Evolutionary conservation across 2,113 vertebrate genomes (phyloP), one percentile per base, ranked within the genome.

Genomic region (Amphiprion percula): DNA sequence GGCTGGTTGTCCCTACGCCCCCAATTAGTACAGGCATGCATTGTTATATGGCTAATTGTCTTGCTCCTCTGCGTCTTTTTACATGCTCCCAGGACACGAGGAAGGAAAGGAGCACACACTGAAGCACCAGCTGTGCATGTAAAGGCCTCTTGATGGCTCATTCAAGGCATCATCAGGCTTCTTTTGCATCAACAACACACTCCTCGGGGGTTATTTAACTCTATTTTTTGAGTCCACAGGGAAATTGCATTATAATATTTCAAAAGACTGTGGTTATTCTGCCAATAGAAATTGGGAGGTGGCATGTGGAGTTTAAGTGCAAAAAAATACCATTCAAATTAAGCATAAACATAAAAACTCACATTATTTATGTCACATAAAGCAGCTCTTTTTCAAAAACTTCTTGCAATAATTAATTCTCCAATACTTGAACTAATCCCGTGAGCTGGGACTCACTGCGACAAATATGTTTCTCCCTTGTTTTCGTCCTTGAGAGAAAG

Each of bases 1-100:
- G 59, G 33, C 59, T 77, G 63, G 2, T 54, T 74, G 55, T 91
- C 86, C 79, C 85, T 71, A 0, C 68, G 74, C 80, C 80, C 66
- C 91, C 74, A 93, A 92, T 92, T 92, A 91, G 74, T 63, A 15
- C 68, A 78, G 62, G 83, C 78, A 79, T 54, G 67, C 65, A 67
- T 85, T 93, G 86, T 89, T 83, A 83, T 72, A 56, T 21, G 16
- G 73, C 59, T 93, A 93, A 94, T 93, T 92, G 88, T 83, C 88
- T 77, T 55, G 83, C 74, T 87, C 78, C 90, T 88, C 74, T 86
- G 91, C 79, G 80, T 85, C 81, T 79, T 67, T 69, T 77, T 86
- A 80, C 55, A 60, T 10, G 28, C 46, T 89, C 86, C 72, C 80
- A 78, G 66, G 81, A 86, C 82, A 76, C 67, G 60, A 24, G 62